Percentiles rank a stretch among this genome's conserved stretches.
Conservation (phyloP, 2,113 vertebrate species). For the Hipposideros armiger region DNA sequence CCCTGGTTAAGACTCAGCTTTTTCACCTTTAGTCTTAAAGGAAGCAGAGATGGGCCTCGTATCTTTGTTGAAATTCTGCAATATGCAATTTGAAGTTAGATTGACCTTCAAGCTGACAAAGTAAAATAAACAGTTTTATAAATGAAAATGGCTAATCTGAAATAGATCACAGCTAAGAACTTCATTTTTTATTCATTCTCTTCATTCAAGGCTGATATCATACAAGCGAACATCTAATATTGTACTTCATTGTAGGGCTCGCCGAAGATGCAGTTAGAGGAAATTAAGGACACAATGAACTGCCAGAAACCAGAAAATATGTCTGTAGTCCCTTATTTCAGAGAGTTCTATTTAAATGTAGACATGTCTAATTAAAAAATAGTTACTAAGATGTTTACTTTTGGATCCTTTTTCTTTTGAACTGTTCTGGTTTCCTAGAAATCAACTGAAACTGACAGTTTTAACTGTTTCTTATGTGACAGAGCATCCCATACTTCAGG, state of each 20-base stretch:
- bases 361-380: constrained; percentile 22
- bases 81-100: constrained; percentile 85
- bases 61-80: constrained; percentile 82
- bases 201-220: constrained; percentile 88
- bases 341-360: constrained; percentile 73
- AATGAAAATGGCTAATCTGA: constrained; percentile 88
- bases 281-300: constrained; percentile 83
- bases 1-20: constrained; percentile 59
- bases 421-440: constrained; percentile 66
- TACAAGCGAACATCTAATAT: constrained; percentile 87
- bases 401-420: constrained; percentile 69
- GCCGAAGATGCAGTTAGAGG: constrained; percentile 77
- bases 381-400: constrained; percentile 60
- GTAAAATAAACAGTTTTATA: constrained; percentile 89
- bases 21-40: constrained; percentile 73
- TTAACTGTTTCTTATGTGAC: constrained; percentile 19
- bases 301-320: constrained; percentile 75
- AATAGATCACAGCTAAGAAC: constrained; percentile 86
- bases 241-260: constrained; percentile 81
- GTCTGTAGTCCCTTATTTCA: constrained; percentile 66
- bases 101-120: constrained; percentile 89
- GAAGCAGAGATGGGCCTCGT: constrained; percentile 59
- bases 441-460: constrained; percentile 61
- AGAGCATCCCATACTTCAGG: background rate
- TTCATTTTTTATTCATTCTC: constrained; percentile 91